phyloP scores from a whole-genome alignment of 2,888 invertebrate genomes.

The Sabellastarte sp. region DNA sequence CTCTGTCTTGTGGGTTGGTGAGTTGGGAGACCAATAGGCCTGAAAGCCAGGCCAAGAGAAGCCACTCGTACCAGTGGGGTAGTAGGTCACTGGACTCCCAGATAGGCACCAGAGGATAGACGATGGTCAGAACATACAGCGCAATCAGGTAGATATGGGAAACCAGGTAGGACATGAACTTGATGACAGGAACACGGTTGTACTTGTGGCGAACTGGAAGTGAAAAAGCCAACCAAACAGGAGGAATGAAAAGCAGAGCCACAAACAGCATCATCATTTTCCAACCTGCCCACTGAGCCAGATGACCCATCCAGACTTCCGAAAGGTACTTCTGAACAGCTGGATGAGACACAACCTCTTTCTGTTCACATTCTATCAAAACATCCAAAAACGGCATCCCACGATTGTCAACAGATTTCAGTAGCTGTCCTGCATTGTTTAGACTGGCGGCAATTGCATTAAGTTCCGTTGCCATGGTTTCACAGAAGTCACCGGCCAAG shows the following conservation, averaged over 20 bases:
- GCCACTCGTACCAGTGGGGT: slow-evolving; percentile 96
- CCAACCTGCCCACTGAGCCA: slow-evolving; percentile 88
- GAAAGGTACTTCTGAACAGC: slow-evolving; percentile 91
- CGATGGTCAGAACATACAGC: slow-evolving; percentile 77
- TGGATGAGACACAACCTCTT: slow-evolving; percentile 88
- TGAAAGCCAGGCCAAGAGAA: slow-evolving; percentile 89
- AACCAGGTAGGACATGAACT: slow-evolving; percentile 98
- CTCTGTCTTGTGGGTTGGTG: slow-evolving; percentile 96
- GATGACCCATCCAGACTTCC: slow-evolving; percentile 95
- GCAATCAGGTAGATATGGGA: slow-evolving; percentile 97
- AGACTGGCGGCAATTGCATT: slow-evolving; percentile 89
- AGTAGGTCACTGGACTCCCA: slow-evolving; percentile 64
- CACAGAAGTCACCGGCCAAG: slow-evolving; percentile 75
- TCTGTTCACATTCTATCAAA: slow-evolving; percentile 97
- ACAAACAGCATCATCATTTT: slow-evolving; percentile 84
- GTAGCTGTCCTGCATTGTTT: slow-evolving; percentile 89
- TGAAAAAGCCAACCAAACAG: slow-evolving; percentile 93
- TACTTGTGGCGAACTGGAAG: slow-evolving; percentile 92
- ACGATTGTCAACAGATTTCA: slow-evolving; percentile 90
- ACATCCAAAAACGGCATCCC: slow-evolving; percentile 95
- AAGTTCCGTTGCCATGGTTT: slow-evolving; percentile 95
- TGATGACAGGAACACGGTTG: slow-evolving; percentile 98
- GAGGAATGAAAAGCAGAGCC: slow-evolving; percentile 82
- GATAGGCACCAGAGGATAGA: slow-evolving; percentile 56
- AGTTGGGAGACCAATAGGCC: slow-evolving; percentile 93